These are phyloP conservation scores for Aradus depressus DNA, from an alignment of 2,888 invertebrate species.

Conservation along the genomic window DNA sequence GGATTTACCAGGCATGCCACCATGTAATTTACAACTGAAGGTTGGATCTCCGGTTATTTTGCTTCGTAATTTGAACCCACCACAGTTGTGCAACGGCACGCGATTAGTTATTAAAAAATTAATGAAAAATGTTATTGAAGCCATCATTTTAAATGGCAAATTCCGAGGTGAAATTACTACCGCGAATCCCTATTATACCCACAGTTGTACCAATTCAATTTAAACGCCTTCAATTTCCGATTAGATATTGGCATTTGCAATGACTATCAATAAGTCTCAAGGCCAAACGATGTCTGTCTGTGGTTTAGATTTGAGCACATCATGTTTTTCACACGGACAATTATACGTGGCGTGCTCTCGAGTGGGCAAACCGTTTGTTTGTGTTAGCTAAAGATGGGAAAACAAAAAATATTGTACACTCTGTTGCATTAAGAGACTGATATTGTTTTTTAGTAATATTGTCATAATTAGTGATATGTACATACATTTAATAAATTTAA, in stretches of 20 bases:
- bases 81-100: slow-evolving; percentile 32
- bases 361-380: slow-evolving; percentile 30
- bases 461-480: too few relatives aligned
- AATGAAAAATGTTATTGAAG: slow-evolving; percentile 31
- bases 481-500: too few relatives aligned
- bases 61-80: slow-evolving; percentile 31
- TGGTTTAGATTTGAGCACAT: slow-evolving; percentile 21
- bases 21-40: slow-evolving; percentile 28
- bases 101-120: slow-evolving; percentile 29
- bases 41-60: slow-evolving; percentile 31
- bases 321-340: slow-evolving; percentile 26
- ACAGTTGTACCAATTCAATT: slow-evolving; percentile 22
- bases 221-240: slow-evolving; percentile 26
- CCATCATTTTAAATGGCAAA: slow-evolving; percentile 28
- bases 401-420: slow-evolving; percentile 32
- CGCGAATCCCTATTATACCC: slow-evolving; percentile 26
- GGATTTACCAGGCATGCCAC: slow-evolving; percentile 29
- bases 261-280: slow-evolving; percentile 27
- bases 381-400: slow-evolving; percentile 30
- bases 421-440: too few relatives aligned
- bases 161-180: slow-evolving; percentile 30
- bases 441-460: too few relatives aligned
- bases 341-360: slow-evolving; percentile 22
- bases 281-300: slow-evolving; percentile 24
- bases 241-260: slow-evolving; percentile 25